Evolutionary conservation across 2,888 invertebrate genomes (phyloP).

Genomic region (Dryococelus australis): DNA sequence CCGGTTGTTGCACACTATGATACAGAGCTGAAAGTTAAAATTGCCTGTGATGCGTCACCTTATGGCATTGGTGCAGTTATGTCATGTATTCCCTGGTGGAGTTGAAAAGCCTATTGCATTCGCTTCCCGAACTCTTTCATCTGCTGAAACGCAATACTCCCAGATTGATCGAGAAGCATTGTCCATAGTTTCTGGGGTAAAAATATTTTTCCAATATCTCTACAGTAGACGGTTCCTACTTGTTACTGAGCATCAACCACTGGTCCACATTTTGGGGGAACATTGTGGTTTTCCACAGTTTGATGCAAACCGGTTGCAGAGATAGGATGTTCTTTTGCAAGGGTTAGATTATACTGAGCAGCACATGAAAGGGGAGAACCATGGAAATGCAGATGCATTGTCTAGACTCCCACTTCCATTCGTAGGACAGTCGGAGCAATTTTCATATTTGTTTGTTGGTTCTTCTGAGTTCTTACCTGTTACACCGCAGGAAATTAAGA

Average conservation of each 20-base stretch:
- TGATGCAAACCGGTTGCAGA: slow-evolving; percentile 52
- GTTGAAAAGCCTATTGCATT: slow-evolving; percentile 47
- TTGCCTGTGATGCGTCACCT: slow-evolving; percentile 55
- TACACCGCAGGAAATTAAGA: not conserved
- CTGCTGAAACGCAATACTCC: slow-evolving; percentile 48
- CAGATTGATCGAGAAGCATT: slow-evolving; percentile 51
- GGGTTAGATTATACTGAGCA: slow-evolving; percentile 51
- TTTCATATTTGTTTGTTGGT: not conserved
- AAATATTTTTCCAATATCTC: slow-evolving; percentile 48
- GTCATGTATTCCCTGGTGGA: slow-evolving; percentile 46
- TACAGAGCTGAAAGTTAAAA: not conserved
- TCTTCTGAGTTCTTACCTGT: not conserved
- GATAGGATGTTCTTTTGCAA: slow-evolving; percentile 52
- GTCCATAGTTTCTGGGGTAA: slow-evolving; percentile 50
- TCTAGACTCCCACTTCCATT: not conserved
- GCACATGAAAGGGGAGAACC: slow-evolving; percentile 41
- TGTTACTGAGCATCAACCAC: slow-evolving; percentile 56
- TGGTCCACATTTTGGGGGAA: slow-evolving; percentile 54
- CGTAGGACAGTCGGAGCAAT: not conserved
- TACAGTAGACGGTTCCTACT: slow-evolving; percentile 49
- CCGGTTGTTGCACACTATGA: not conserved
- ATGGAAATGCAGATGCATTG: slow-evolving; percentile 42
- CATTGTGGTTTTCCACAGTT: slow-evolving; percentile 51
- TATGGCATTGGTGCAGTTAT: slow-evolving; percentile 49
- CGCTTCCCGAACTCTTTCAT: slow-evolving; percentile 47